phyloP scores from a whole-genome alignment of 1,140 invertebrate genomes.

The Delia radicum region DNA sequence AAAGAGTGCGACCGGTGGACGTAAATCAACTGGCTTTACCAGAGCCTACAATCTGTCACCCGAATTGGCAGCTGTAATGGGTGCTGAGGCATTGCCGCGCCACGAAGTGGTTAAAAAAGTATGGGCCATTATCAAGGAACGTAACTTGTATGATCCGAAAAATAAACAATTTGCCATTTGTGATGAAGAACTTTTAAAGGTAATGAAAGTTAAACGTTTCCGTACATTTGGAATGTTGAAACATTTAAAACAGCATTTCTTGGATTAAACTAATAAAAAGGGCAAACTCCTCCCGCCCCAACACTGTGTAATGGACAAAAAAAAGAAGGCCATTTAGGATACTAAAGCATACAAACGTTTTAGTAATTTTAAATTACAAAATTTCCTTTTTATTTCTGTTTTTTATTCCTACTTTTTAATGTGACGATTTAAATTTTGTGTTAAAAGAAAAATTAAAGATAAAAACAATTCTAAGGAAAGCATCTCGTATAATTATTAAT shows the following conservation, averaged over 20 bases:
- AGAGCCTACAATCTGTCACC: conserved; percentile 80
- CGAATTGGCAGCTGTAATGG: conserved; percentile 81
- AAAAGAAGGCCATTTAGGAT: not conserved
- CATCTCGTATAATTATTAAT: not conserved
- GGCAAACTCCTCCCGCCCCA: not conserved
- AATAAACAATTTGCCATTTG: conserved; percentile 94
- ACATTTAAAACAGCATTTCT: conserved; percentile 87
- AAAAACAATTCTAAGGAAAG: not conserved
- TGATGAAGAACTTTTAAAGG: conserved; percentile 85
- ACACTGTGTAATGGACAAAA: not conserved
- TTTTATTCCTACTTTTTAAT: not conserved
- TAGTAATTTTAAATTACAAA: not conserved
- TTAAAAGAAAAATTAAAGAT: not conserved
- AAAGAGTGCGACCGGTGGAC: conserved; percentile 38
- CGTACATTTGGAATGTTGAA: conserved; percentile 95
- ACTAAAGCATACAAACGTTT: not conserved
- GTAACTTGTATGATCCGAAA: conserved; percentile 88
- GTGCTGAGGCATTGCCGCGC: conserved; percentile 79
- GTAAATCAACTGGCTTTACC: conserved; percentile 75
- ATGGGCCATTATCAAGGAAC: conserved; percentile 90
- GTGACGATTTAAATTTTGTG: not conserved
- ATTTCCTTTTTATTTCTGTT: not conserved
- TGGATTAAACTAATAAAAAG: conserved; percentile 59
- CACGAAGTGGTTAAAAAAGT: conserved; percentile 92
- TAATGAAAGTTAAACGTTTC: conserved; percentile 88